Evolutionary conservation across 2,113 vertebrate genomes (phyloP), one percentile per base, ranked within the genome.

Genomic region (Etheostoma cragini): DNA sequence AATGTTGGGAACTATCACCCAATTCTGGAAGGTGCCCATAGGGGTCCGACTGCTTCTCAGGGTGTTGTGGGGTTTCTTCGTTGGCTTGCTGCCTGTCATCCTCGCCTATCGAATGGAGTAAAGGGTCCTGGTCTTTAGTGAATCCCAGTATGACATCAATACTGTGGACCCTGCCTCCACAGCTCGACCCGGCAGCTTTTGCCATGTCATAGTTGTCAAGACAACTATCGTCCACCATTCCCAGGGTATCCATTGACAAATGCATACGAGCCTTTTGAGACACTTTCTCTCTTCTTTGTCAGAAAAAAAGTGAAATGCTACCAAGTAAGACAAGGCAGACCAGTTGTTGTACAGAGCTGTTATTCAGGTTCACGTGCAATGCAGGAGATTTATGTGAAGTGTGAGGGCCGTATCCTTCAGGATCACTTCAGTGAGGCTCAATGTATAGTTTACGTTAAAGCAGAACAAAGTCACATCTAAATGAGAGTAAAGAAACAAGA

Each of bases 131-230:
- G 76, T 96, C 94, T 89, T 95, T 95, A 70, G 92, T 94, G 92
- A 96, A 96, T 87, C 96, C 95, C 72, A 96, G 90, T 80, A 96
- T 96, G 69, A 95, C 94, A 75, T 96, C 95, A 19, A 96, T 95
- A 71, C 95, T 96, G 92, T 96, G 95, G 57, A 95, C 93, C 38
- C 91, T 88, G 53, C 94, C 94, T 46, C 91, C 92, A 14, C 52
- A 49, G 5, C 84, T 92, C 0, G 92, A 92, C 17, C 90, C 90
- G 3, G 89, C 91, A 57, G 92, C 94, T 92, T 96, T 96, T 33
- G 92, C 90, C 85, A 95, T 92, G 71, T 96, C 94, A 50, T 95
- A 96, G 92, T 89, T 93, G 76, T 95, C 93, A 45, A 95, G 92
- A 85, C 95, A 95, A 79, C 89, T 85, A 82, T 95, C 93, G 30